Conservation (phyloP, 2,888 invertebrate genomes). For the Platycheirus albimanus region DNA sequence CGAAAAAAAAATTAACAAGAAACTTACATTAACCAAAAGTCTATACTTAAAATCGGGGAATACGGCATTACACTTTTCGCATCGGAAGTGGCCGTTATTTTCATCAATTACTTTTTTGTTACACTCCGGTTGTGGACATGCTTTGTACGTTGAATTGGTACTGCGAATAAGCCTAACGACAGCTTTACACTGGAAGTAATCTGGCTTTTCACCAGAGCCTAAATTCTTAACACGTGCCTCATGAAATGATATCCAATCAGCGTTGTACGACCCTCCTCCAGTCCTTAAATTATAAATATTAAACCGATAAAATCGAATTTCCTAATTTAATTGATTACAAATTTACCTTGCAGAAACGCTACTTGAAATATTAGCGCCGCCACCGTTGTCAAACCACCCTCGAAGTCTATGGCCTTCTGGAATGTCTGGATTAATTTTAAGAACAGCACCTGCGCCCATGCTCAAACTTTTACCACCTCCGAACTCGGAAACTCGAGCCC, state of each 20-base stretch:
- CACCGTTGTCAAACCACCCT: constrained; percentile 95
- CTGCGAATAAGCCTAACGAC: constrained; percentile 90
- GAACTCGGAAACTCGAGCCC: constrained; percentile 93
- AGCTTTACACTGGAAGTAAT: constrained; percentile 91
- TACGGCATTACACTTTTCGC: constrained; percentile 96
- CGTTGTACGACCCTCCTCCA: constrained; percentile 82
- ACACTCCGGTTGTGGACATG: constrained; percentile 94
- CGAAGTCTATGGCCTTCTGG: constrained; percentile 92
- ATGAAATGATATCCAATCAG: constrained; percentile 89
- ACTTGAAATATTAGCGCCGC: constrained; percentile 85
- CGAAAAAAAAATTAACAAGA: constrained; percentile 75
- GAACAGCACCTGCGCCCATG: constrained; percentile 84
- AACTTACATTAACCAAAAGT: constrained; percentile 90
- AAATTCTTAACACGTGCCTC: constrained; percentile 89
- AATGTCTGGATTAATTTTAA: constrained; percentile 94
- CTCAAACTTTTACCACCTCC: constrained; percentile 90
- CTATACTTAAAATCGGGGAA: constrained; percentile 94
- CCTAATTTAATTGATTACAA: no score
- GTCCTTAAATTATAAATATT: no score
- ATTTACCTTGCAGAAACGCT: constrained; percentile 86
- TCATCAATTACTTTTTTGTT: constrained; percentile 97
- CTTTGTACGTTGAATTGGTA: constrained; percentile 94
- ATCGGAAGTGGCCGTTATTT: constrained; percentile 93
- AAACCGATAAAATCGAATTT: no score
- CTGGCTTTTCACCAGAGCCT: constrained; percentile 90